phyloP scores from a whole-genome alignment of 2,888 invertebrate genomes.

The Drosophila limbata region DNA sequence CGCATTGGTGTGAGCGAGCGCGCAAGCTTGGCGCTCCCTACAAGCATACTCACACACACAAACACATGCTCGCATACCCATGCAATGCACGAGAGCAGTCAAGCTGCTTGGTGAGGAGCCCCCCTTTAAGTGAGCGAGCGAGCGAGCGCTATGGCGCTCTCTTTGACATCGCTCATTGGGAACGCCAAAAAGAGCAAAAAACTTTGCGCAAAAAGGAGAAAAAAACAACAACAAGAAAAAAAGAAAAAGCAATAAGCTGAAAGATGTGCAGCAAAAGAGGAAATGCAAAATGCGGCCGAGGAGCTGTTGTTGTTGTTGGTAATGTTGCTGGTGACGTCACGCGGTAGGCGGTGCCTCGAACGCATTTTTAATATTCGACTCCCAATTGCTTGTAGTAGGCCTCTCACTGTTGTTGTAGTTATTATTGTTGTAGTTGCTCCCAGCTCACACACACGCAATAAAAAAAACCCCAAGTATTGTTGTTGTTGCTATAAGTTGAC shows the following conservation, averaged over 20 bases:
- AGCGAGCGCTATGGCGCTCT: slow-evolving; percentile 49
- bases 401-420: slow-evolving; percentile 30
- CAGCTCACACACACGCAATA: slow-evolving; percentile 25
- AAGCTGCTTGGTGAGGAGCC: slow-evolving; percentile 37
- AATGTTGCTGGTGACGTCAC: slow-evolving; percentile 69
- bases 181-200: slow-evolving; percentile 55
- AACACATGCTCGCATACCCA: slow-evolving; percentile 21
- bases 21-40: slow-evolving; percentile 70
- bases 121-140: slow-evolving; percentile 32
- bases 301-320: slow-evolving; percentile 33
- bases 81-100: slow-evolving; percentile 26
- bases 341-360: slow-evolving; percentile 77
- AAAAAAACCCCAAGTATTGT: slow-evolving; percentile 36
- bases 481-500: slow-evolving; percentile 48
- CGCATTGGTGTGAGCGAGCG: slow-evolving; percentile 62
- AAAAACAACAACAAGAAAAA: slow-evolving; percentile 22
- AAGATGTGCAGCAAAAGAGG: slow-evolving; percentile 65
- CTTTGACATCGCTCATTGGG: slow-evolving; percentile 60
- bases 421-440: slow-evolving; percentile 22
- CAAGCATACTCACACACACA: slow-evolving; percentile 30
- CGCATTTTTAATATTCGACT: slow-evolving; percentile 75
- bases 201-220: slow-evolving; percentile 40
- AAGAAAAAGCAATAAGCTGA: slow-evolving; percentile 50
- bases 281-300: slow-evolving; percentile 67
- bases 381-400: slow-evolving; percentile 47